Base-by-base conservation (phyloP, 30 jellyfish, hydroid and myxozoan genomes). In the Euphysa ruthae region DNA sequence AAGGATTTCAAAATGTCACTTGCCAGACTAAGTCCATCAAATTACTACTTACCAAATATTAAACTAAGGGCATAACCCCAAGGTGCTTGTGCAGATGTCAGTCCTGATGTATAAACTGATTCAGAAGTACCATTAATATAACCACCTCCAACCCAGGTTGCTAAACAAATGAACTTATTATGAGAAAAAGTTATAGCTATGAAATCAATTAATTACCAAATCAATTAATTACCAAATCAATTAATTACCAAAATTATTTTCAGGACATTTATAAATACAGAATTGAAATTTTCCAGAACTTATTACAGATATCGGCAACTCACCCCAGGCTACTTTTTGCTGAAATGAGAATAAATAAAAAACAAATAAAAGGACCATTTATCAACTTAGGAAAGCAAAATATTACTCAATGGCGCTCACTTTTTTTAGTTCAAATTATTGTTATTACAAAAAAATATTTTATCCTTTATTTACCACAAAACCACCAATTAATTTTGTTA, bases 61-160 rank as follows among this genome's bases (percentile, higher is more conserved):
- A 88, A 68, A 57, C 97, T 88, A 4, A 88, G 19, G 8, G 97
- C 93, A 56, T 79, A 81, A 15, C 94, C 93, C 97, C 97, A 88
- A 32, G 94, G 94, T 3, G 95, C 93, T 68, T 88, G 93, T 4
- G 97, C 93, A 78, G 93, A 66, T 0, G 63, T 90, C n/a, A 88
- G 65, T 33, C 94, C 94, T 0, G 83, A 64, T 4, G 79, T 58
- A 66, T 88, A 88, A 14, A 88, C 94, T 0, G 94, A 74, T 58
- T 74, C 93, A 0, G 97, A 90, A 29, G 94, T 88, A 12, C 94
- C 94, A 68, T 88, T 88, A 26, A 88, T 81, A 83, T 79, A 88
- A 21, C 93, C 93, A 7, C 97, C 97, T 55, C 97, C 93, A 61
- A 88, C 97, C 94, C 94, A 88, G 4, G 97, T 88, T 58, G 97